Evolutionary conservation across 2,888 invertebrate species (phyloP), one percentile per base, ranked within the genome.

Genomic region (Dicranocentrus wangi): DNA sequence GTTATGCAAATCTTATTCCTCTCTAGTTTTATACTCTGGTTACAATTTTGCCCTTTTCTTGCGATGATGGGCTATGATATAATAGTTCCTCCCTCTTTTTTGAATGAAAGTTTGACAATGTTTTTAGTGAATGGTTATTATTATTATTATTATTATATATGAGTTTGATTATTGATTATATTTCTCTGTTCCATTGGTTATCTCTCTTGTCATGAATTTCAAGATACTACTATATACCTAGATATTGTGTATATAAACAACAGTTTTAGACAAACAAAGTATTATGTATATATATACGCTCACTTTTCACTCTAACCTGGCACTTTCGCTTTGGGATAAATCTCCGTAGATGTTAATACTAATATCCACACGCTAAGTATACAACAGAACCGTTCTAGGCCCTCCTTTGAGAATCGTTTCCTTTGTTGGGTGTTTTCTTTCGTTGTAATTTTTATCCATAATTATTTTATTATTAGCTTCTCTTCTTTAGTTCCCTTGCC

Each of bases 261-360:
- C 51, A 60, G 23, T 42, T 68, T 70, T 70, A 47, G 61, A 61
- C 27, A 47, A 28, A 27, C n/a, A n/a, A 32, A 32, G 23, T 55
- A 51, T 39, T 17, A 10, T 51, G 17, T 51, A 51, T 32, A 25
- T 32, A 58, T 39, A 28, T 42, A 63, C 42, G 70, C 43, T 55
- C 70, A 17, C 2, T 70, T 71, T 63, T 66, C 65, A 55, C 73
- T 25, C 63, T 55, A 73, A 75, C 66, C 75, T 66, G 66, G 75
- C 75, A 75, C 75, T 58, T 19, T 42, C 17, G 75, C 75, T 75
- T 75, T 42, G 42, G 42, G 63, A 39, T 63, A 63, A 21, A 63
- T 43, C 58, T 75, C 58, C 55, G 65, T 75, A 75, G 75, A 23
- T 7, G 2, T 55, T 55, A 55, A 55, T 55, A 55, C 55, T 55